A percentile compares a stretch with the other conserved stretches of the same genome.
phyloP scores from a whole-genome alignment of 2,113 vertebrate species.

The Cebus imitator region DNA sequence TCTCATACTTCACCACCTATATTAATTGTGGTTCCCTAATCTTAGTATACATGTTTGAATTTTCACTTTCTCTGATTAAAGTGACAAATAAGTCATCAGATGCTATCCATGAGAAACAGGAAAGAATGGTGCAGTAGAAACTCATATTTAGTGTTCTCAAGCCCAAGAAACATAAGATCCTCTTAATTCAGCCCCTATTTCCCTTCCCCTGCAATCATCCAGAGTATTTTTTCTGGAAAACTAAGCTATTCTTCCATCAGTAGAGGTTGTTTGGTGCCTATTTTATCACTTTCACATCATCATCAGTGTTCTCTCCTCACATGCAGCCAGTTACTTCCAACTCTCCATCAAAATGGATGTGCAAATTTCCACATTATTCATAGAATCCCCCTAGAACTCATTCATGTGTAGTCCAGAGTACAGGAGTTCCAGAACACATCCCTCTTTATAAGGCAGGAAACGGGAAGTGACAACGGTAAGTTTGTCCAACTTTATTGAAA shows the following conservation, averaged over 20 bases:
- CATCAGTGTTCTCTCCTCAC: neutral
- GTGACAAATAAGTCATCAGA: neutral
- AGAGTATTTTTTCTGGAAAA: neutral
- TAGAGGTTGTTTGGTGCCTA: neutral
- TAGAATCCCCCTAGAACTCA: neutral
- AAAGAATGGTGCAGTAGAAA: neutral
- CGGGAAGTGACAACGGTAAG: neutral
- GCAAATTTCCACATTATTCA: neutral
- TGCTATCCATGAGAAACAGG: neutral
- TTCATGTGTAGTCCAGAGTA: neutral
- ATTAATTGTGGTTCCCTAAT: no score
- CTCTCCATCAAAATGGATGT: neutral
- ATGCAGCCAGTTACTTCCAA: neutral
- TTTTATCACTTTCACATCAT: neutral
- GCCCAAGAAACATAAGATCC: neutral
- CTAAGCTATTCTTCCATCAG: neutral
- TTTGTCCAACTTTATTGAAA: conserved; percentile 66
- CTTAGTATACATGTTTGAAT: neutral
- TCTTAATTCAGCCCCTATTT: neutral
- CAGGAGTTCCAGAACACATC: neutral
- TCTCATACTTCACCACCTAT: neutral
- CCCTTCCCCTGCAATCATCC: neutral
- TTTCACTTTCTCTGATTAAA: neutral
- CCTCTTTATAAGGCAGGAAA: neutral
- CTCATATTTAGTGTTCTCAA: neutral